phyloP scores from a whole-genome alignment of 2,113 vertebrate species.

The Dolichotis patagonum region DNA sequence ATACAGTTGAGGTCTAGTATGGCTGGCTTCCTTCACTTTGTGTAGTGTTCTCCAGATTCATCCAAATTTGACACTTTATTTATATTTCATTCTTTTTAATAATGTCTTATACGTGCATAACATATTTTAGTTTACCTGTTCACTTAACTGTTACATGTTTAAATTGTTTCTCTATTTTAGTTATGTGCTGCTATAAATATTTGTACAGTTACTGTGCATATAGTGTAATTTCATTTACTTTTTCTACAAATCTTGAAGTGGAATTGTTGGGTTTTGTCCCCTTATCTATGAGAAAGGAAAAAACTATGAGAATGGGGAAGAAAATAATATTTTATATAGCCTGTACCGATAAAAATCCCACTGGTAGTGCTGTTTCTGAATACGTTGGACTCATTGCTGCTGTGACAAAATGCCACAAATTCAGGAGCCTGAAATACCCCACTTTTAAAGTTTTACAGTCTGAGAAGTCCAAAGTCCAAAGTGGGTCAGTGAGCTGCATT shows the following conservation, averaged over 20 bases:
- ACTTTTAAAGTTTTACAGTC: not conserved
- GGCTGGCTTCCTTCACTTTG: not conserved
- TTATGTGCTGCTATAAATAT: not conserved
- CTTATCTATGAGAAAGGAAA: not conserved
- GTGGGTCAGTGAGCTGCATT: not conserved
- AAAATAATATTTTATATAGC: not conserved
- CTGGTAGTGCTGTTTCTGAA: not conserved
- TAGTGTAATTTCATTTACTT: not conserved
- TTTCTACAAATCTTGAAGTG: not conserved
- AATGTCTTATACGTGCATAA: not conserved
- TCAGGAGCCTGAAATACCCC: not conserved
- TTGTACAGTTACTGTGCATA: not conserved
- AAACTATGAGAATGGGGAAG: not conserved
- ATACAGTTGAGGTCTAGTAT: not conserved
- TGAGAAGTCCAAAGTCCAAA: not conserved
- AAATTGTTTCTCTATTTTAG: not conserved
- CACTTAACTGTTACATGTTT: not conserved
- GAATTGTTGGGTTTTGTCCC: not conserved
- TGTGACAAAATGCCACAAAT: not conserved
- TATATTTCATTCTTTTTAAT: not conserved
- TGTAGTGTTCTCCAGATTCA: not conserved
- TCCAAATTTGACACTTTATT: not conserved
- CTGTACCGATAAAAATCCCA: not conserved
- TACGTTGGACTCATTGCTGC: not conserved
- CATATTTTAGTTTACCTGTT: not conserved